phyloP scores from a whole-genome alignment of 2,797 vertebrate genomes.

The Eptatretus atami region DNA sequence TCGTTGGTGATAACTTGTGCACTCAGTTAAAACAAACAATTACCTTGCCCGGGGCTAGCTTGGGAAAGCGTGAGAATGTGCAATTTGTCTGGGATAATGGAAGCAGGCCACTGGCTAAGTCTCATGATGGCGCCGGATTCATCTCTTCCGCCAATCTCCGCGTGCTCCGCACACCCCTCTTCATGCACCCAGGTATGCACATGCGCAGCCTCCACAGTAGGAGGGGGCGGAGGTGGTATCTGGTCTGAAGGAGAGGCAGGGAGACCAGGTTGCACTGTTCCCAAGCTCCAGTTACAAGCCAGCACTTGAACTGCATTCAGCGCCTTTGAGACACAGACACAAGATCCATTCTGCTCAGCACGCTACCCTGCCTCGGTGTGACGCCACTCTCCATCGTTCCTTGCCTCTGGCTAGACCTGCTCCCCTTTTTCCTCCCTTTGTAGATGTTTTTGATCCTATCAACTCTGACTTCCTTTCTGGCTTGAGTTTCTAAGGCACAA shows the following conservation, averaged over 20 bases:
- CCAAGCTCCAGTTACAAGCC: conserved; percentile 3
- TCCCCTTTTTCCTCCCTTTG: background rate
- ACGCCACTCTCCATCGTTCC: background rate
- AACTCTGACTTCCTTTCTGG: background rate
- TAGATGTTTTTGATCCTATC: too few relatives aligned
- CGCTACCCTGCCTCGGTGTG: conserved; percentile 1
- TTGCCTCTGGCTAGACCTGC: conserved; percentile 3
- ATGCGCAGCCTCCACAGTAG: background rate
- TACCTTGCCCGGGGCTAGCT: background rate
- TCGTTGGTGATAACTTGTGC: too few relatives aligned
- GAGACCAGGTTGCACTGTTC: conserved; percentile 2
- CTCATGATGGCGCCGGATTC: background rate
- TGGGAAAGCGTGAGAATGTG: conserved; percentile 5
- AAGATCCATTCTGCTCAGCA: conserved; percentile 5
- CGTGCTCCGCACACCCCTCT: background rate
- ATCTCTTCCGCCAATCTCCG: background rate
- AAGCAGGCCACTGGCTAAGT: conserved; percentile 1
- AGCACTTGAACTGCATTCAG: conserved; percentile 6
- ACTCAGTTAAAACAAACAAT: conserved; percentile 1
- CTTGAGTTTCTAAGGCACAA: background rate
- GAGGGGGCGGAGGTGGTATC: background rate
- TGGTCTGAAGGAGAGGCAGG: background rate
- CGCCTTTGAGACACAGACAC: conserved; percentile 4
- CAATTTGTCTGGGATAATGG: too few relatives aligned
- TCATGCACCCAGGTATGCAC: background rate